Evolutionary conservation across 2,888 invertebrate species (phyloP), one percentile per base, ranked within the genome.

Genomic region (Lutraria lutraria): DNA sequence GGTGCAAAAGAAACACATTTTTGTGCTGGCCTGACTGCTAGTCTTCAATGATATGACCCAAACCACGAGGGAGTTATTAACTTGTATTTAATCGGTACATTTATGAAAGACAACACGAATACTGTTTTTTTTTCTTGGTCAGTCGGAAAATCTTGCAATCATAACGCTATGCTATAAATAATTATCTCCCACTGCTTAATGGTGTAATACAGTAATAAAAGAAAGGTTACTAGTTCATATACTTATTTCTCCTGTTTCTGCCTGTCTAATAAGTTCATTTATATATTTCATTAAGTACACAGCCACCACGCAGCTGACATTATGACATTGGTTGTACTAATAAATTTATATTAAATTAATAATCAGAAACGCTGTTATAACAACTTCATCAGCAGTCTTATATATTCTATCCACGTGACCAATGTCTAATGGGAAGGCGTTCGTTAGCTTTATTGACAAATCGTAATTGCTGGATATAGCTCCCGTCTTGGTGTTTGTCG

Each of bases 311-410:
- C n/a, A 25, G n/a, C 12, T 25, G 25, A 21, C 25, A 68, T n/a
- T 68, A 25, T 25, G 21, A 0, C 25, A 1, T 6, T 25, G 25
- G 63, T 68, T 25, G 25, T 6, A 68, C 25, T 68, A 21, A 68
- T 68, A 68, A 25, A 68, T 68, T 68, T 25, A 68, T 68, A 25
- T 25, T 25, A 68, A 68, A 68, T 68, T 68, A 68, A 68, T 68
- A 68, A 43, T 6, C 8, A 68, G 63, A 68, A n/a, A 68, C 60
- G 60, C 63, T 60, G 60, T n/a, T 60, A 68, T 12, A n/a, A 68
- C 25, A 25, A 68, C 63, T 12, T 21, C 63, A 68, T 15, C 15
- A 16, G 1, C 19, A 8, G 3, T 13, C n/a, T 68, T 25, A 8
- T 25, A 25, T 34, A 76, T 76, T 76, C 76, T 25, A 1, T 6